Conservation (phyloP, 2,888 invertebrate genomes). For the Frankliniella intonsa region DNA sequence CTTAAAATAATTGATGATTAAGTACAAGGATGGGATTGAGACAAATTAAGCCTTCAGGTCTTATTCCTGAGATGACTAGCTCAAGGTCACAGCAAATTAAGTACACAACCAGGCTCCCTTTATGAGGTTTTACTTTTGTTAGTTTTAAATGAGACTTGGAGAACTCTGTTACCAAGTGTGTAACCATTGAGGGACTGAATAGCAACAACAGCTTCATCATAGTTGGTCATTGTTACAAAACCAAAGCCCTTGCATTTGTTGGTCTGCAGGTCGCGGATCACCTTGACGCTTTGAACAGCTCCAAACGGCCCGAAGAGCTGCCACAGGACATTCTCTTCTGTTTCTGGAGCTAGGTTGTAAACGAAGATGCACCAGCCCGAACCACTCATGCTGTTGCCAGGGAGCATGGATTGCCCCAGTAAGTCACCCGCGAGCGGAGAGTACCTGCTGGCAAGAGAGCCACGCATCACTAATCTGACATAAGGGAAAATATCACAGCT, state of each 20-base stretch:
- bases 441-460: slow-evolving; percentile 53
- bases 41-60: slow-evolving; percentile 25
- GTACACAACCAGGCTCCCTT: slow-evolving; percentile 28
- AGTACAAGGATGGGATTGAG: slow-evolving; percentile 17
- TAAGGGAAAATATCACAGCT: neutral
- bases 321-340: slow-evolving; percentile 87
- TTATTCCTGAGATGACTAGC: slow-evolving; percentile 4
- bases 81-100: slow-evolving; percentile 18
- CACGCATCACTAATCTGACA: slow-evolving; percentile 36
- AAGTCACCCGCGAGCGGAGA: slow-evolving; percentile 79
- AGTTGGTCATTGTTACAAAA: slow-evolving; percentile 97
- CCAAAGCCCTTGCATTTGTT: slow-evolving; percentile 98
- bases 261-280: slow-evolving; percentile 89
- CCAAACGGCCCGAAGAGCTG: slow-evolving; percentile 96
- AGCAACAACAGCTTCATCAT: slow-evolving; percentile 93
- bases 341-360: slow-evolving; percentile 86
- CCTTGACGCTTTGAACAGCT: slow-evolving; percentile 95
- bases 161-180: slow-evolving; percentile 88
- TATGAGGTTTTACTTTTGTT: slow-evolving; percentile 60
- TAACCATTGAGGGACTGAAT: slow-evolving; percentile 96
- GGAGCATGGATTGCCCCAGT: slow-evolving; percentile 71
- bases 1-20: slow-evolving; percentile 27
- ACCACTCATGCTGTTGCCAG: slow-evolving; percentile 79
- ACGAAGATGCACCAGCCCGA: slow-evolving; percentile 92
- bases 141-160: slow-evolving; percentile 97